These are phyloP conservation scores for Falco columbarius DNA, from an alignment of 2,797 vertebrate genomes.

Conservation along the genomic window DNA sequence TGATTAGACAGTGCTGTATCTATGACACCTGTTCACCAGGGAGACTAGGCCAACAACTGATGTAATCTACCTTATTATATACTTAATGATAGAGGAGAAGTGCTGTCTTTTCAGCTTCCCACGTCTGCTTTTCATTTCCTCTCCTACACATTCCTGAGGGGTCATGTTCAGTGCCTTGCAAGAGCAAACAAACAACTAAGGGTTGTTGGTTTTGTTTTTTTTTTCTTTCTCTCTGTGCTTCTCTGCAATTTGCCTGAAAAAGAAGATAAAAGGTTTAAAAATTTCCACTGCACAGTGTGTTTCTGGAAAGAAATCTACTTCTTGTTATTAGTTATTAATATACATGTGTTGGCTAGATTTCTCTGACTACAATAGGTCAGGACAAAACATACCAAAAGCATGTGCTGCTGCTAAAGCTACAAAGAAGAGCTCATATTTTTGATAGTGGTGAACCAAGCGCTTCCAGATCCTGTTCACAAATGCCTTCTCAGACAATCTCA, in stretches of 20 bases:
- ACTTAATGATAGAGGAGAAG: slow-evolving; percentile 69
- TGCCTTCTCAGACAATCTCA: not conserved
- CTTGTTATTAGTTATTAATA: not conserved
- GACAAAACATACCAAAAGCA: not conserved
- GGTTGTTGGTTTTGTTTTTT: not conserved
- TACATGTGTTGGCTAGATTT: not conserved
- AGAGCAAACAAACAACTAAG: slow-evolving; percentile 60
- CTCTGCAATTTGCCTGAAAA: not conserved
- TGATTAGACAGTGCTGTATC: slow-evolving; percentile 63
- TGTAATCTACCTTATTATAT: slow-evolving; percentile 68
- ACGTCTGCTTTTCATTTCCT: slow-evolving; percentile 72
- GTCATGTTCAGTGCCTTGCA: slow-evolving; percentile 54
- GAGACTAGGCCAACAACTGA: slow-evolving; percentile 68
- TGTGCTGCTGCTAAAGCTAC: not conserved
- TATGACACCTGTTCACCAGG: slow-evolving; percentile 70
- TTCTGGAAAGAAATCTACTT: not conserved
- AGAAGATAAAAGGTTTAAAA: not conserved
- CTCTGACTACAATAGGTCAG: not conserved
- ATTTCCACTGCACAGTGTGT: not conserved
- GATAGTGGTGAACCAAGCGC: too few species aligned
- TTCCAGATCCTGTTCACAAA: not conserved
- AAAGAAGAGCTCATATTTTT: not conserved
- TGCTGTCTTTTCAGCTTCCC: slow-evolving; percentile 64
- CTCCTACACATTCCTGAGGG: slow-evolving; percentile 69
- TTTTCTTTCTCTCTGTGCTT: not conserved